Evolutionary conservation across 2,888 invertebrate genomes (phyloP).

Genomic region (Idaea straminata): DNA sequence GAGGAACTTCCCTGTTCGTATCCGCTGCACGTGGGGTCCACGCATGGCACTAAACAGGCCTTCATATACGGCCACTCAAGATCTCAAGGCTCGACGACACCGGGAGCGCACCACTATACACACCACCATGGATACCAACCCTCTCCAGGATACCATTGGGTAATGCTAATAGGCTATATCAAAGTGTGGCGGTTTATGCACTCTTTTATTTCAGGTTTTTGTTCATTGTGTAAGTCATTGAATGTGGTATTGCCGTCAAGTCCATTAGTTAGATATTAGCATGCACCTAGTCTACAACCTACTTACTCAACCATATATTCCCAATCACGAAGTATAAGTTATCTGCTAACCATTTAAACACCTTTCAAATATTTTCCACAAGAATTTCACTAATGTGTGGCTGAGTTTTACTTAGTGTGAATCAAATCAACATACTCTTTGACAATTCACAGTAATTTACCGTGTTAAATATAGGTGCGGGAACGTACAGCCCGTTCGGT

Average conservation of each 20-base stretch:
- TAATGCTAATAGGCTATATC: slow-evolving; percentile 78
- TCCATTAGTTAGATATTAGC: slow-evolving; percentile 59
- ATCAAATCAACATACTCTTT: background rate
- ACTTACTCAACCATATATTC: background rate
- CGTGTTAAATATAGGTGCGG: slow-evolving; percentile 84
- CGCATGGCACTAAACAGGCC: slow-evolving; percentile 81
- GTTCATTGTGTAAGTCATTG: slow-evolving; percentile 48
- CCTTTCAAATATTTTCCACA: slow-evolving; percentile 5
- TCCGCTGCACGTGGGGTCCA: slow-evolving; percentile 91
- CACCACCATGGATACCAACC: slow-evolving; percentile 86
- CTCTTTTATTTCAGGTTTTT: slow-evolving; percentile 48
- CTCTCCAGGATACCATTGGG: slow-evolving; percentile 88
- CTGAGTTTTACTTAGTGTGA: slow-evolving; percentile 7
- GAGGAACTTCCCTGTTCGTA: slow-evolving; percentile 95
- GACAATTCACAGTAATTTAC: slow-evolving; percentile 9
- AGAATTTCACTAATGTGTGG: slow-evolving; percentile 11
- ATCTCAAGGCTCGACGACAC: slow-evolving; percentile 82
- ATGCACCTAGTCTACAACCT: slow-evolving; percentile 21
- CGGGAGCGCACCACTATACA: slow-evolving; percentile 82
- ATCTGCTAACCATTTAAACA: slow-evolving; percentile 16
- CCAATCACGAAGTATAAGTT: background rate
- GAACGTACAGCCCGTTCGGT: slow-evolving; percentile 95
- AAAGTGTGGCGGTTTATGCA: slow-evolving; percentile 56
- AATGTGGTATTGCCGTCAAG: slow-evolving; percentile 44
- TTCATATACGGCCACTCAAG: slow-evolving; percentile 82